Evolutionary conservation across 2,888 invertebrate species (phyloP), one percentile per base, ranked within the genome.

Genomic region (Mythimna lalbum): DNA sequence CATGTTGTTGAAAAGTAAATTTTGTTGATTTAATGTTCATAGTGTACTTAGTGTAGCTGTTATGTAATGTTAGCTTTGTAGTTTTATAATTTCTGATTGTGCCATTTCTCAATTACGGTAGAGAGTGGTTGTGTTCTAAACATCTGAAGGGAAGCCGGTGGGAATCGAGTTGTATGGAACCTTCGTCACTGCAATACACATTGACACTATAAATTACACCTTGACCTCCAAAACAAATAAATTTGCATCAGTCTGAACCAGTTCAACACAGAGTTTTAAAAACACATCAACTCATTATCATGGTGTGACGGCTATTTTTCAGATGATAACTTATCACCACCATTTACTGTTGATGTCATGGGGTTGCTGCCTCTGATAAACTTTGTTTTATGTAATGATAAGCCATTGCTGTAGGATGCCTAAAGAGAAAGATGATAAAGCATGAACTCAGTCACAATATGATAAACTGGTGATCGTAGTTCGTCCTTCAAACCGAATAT

Each of bases 311-410:
- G 52, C 66, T 68, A 55, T 64, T 33, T 63, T 65, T 63, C 23
- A 9, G n/a, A 43, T 64, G 76, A 78, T 84, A 80, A 39, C 63
- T 73, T 84, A 78, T 81, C 75, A 36, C 74, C 56, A 39, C 63
- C 71, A 72, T 68, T 68, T 59, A 68, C 31, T 72, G 62, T 68
- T 52, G 27, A 70, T 77, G 62, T 74, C 70, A 82, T 84, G 81
- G 77, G 78, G 80, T 80, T 56, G 67, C 52, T 47, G 14, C 21
- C 39, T 14, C 27, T 52, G 77, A 77, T 77, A 76, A 78, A 71
- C 67, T 80, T 59, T 68, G 52, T 39, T 59, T 71, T 59, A 70
- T 50, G 43, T 33, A 5, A 4, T 10, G 80, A 78, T 78, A 78
- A 80, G 53, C 63, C 47, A 49, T 57, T 47, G 49, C 1, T 62